Percentiles rank a stretch among this genome's conserved stretches.
Evolutionary conservation across 2,888 invertebrate genomes (phyloP).

Genomic region (Metallyticus violacea): DNA sequence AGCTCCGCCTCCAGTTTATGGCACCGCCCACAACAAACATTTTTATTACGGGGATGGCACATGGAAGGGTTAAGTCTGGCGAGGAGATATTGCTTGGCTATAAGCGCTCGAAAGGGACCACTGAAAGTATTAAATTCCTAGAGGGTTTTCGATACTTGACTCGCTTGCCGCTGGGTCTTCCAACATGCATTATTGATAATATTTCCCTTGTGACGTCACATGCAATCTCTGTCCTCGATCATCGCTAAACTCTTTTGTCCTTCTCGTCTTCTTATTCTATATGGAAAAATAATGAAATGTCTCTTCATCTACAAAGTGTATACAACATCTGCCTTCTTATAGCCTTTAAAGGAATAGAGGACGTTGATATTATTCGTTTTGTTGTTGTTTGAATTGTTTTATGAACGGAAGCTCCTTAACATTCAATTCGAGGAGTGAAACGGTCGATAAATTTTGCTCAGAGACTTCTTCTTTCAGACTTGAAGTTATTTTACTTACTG

Average conservation of each 20-base stretch:
- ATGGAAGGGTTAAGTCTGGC: not conserved
- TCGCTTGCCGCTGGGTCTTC: not conserved
- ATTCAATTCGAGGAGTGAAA: no score
- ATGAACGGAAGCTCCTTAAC: no score
- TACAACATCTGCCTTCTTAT: no score
- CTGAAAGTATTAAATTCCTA: conserved; percentile 26
- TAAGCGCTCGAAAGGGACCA: not conserved
- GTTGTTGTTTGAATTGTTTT: no score
- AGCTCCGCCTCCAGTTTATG: not conserved
- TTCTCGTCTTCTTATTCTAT: not conserved
- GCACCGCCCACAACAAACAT: not conserved
- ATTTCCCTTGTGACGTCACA: conserved; percentile 16
- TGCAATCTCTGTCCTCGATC: not conserved
- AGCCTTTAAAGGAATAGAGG: no score
- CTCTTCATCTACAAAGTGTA: no score
- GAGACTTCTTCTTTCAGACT: no score
- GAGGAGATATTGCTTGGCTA: conserved; percentile 6
- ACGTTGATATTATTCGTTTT: no score
- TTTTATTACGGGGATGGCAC: not conserved
- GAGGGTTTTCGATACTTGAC: conserved; percentile 22
- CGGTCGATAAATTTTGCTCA: no score
- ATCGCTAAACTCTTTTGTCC: not conserved
- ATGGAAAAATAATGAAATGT: no score
- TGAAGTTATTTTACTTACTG: no score
- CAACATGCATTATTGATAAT: conserved; percentile 28